Evolutionary conservation across 1,140 invertebrate species (phyloP), one percentile per base, ranked within the genome.

Genomic region (Sitophilus oryzae): DNA sequence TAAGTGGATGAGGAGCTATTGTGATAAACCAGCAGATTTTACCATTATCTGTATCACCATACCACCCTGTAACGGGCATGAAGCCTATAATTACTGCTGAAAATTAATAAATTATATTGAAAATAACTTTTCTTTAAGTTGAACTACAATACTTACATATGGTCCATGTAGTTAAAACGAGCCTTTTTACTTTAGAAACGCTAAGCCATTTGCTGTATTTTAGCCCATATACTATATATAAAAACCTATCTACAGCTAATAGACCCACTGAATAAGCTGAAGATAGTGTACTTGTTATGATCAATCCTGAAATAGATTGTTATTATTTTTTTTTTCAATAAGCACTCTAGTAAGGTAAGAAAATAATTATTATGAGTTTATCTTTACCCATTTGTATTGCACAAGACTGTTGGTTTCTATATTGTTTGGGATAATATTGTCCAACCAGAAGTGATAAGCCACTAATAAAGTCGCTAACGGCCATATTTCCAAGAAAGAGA

Each of bases 401-500:
- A 52, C 72, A 74, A 8, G 62, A 48, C 5, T 62, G 47, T 38
- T 71, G 67, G 55, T 58, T 58, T 23, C 72, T 54, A 8, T 49
- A 19, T 23, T 61, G 18, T 41, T 60, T 63, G 18, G 78, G 77
- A 49, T 73, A 71, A 11, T 67, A 54, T 40, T 75, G 71, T 2
- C 76, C 77, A 58, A 79, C 75, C 9, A 81, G 66, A 2, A 79
- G 70, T 0, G 76, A 73, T 14, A 76, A 52, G 6, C 78, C 77
- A 8, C 75, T 76, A 5, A 80, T 66, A 15, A 77, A 71, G 63
- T 81, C 78, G 1, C 77, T 74, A 8, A 80, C 66, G 0, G 77
- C 78, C 2, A 81, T 76, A 64, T 81, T 81, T 3, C 79, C 79
- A 5, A 81, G 69, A 34, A 81, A 70, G 15, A 80, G 64, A 62